Conservation (phyloP, 2,888 invertebrate genomes). For the Trilocha varians region DNA sequence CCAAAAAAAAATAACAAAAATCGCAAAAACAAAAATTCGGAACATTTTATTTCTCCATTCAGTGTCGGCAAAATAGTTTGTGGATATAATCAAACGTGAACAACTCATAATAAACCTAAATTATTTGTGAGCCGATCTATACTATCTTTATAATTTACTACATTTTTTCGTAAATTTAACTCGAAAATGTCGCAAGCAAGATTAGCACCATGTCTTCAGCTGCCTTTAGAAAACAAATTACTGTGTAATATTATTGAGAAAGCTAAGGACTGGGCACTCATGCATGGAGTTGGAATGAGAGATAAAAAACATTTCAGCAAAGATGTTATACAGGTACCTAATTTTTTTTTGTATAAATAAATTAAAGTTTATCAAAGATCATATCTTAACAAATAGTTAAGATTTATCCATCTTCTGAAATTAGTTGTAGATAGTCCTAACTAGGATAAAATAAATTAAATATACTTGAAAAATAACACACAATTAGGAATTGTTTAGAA, state of each 20-base stretch:
- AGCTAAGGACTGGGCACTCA: constrained; percentile 87
- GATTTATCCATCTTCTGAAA: too few species aligned
- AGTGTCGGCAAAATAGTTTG: background rate
- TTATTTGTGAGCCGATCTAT: background rate
- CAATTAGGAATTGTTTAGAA: too few species aligned
- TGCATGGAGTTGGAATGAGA: constrained; percentile 88
- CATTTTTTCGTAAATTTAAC: background rate
- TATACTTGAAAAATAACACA: too few species aligned
- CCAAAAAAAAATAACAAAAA: too few species aligned
- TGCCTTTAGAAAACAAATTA: constrained; percentile 78
- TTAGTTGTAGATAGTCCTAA: too few species aligned
- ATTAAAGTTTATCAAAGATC: background rate
- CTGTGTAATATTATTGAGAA: constrained; percentile 79
- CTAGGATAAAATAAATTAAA: too few species aligned
- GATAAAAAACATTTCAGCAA: constrained; percentile 77
- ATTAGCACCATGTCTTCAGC: constrained; percentile 74
- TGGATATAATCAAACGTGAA: background rate
- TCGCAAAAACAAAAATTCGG: background rate
- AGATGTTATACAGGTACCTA: constrained; percentile 74
- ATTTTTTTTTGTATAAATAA: background rate
- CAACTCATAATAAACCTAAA: background rate
- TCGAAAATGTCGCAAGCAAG: constrained; percentile 53
- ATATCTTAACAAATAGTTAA: too few species aligned
- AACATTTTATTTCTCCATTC: background rate
- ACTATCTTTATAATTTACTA: background rate